Conservation (phyloP, 2,888 invertebrate species). For the Trachelus iudaicus region DNA sequence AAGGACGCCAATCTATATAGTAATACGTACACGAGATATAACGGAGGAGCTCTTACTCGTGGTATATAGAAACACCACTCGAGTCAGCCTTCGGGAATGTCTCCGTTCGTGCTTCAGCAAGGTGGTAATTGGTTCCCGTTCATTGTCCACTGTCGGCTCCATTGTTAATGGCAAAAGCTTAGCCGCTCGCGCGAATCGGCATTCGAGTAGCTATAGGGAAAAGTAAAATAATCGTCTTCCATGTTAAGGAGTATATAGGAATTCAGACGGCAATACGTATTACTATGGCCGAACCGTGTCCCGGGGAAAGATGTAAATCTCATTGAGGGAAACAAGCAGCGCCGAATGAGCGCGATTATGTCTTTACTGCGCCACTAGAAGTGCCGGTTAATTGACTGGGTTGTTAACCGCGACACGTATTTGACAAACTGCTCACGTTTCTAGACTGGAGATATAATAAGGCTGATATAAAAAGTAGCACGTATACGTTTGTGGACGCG, state of each 20-base stretch:
- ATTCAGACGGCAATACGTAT: neutral
- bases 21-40: neutral
- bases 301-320: neutral
- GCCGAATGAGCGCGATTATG: neutral
- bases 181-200: neutral
- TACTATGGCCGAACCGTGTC: neutral
- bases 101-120: neutral
- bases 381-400: neutral
- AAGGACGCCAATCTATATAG: neutral
- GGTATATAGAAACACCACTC: neutral
- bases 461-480: neutral
- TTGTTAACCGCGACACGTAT: neutral
- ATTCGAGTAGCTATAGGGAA: neutral
- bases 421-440: neutral
- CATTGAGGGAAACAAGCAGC: neutral
- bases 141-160: neutral
- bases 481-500: neutral
- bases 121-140: constrained; percentile 3
- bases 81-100: neutral
- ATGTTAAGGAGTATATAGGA: neutral
- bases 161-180: neutral
- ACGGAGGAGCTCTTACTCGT: neutral
- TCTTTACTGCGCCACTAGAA: neutral
- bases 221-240: neutral
- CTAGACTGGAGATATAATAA: neutral